Percentiles rank a stretch among this genome's conserved stretches.
Evolutionary conservation across 2,113 vertebrate genomes (phyloP).

Genomic region (Xyliphius kryptos): DNA sequence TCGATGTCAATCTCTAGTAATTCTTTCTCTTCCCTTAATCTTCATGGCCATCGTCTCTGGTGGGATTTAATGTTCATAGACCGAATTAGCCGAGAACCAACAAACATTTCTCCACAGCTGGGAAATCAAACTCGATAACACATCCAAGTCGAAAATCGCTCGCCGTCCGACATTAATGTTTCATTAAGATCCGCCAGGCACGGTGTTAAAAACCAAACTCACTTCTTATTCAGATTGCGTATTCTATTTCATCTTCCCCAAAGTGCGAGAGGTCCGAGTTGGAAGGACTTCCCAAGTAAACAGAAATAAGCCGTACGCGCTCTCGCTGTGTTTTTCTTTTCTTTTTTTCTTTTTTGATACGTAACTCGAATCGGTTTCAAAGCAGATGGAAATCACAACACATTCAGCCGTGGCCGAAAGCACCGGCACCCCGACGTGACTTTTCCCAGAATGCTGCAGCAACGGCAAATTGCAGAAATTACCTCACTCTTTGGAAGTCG

Average conservation of each 20-base stretch:
- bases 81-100: slow-evolving; percentile 7
- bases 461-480: no score
- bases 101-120: slow-evolving; percentile 18
- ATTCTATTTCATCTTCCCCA: slow-evolving; percentile 22
- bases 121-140: slow-evolving; percentile 27
- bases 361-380: neutral
- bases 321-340: slow-evolving; percentile 1
- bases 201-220: slow-evolving; percentile 26
- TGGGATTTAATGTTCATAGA: slow-evolving; percentile 26
- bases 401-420: no score
- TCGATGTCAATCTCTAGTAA: slow-evolving; percentile 53
- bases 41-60: slow-evolving; percentile 25
- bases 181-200: slow-evolving; percentile 19
- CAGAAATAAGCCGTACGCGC: slow-evolving; percentile 1
- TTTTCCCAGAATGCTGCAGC: no score
- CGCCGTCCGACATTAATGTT: slow-evolving; percentile 27
- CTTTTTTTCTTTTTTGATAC: slow-evolving; percentile 14
- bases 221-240: slow-evolving; percentile 4
- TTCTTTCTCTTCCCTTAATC: slow-evolving; percentile 28
- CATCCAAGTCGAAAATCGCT: slow-evolving; percentile 1
- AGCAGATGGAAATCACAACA: neutral
- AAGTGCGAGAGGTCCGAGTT: slow-evolving; percentile 8
- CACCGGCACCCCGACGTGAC: no score
- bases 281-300: slow-evolving; percentile 15
- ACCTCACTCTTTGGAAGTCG: no score